Percentiles rank a stretch among this genome's conserved stretches.
Evolutionary conservation across 2,797 vertebrate species (phyloP).

Genomic region (Huso huso): DNA sequence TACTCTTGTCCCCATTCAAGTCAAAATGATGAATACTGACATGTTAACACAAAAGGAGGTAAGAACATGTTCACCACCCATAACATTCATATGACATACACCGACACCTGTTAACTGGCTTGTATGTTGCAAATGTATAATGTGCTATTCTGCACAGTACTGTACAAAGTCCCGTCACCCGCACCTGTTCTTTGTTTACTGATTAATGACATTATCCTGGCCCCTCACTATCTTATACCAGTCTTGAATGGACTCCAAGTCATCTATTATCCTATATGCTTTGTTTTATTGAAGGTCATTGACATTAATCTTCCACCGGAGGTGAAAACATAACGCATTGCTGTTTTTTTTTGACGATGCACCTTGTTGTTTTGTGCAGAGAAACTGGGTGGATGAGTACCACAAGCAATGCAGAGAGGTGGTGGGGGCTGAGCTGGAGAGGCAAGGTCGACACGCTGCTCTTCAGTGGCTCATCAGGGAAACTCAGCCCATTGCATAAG

Average conservation of each 20-base stretch:
- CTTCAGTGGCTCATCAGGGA: constrained; percentile 83
- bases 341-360: neutral
- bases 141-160: too few species aligned
- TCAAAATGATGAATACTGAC: constrained; percentile 85
- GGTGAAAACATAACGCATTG: too few species aligned
- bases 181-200: too few species aligned
- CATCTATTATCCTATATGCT: too few species aligned
- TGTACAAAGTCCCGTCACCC: too few species aligned
- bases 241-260: too few species aligned
- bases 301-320: too few species aligned
- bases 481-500: constrained; percentile 68
- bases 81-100: neutral
- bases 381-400: constrained; percentile 86
- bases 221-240: too few species aligned
- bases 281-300: too few species aligned
- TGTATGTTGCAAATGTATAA: too few species aligned
- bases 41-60: constrained; percentile 90
- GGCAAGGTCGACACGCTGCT: constrained; percentile 76
- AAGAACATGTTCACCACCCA: constrained; percentile 20
- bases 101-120: too few species aligned
- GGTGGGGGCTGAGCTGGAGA: constrained; percentile 78
- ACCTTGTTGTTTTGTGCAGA: constrained; percentile 47
- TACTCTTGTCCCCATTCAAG: constrained; percentile 90
- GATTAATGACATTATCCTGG: too few species aligned
- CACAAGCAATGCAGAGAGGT: constrained; percentile 79